Base-by-base conservation (phyloP, 2,113 vertebrate species). In the Nothoprocta perdicaria region DNA sequence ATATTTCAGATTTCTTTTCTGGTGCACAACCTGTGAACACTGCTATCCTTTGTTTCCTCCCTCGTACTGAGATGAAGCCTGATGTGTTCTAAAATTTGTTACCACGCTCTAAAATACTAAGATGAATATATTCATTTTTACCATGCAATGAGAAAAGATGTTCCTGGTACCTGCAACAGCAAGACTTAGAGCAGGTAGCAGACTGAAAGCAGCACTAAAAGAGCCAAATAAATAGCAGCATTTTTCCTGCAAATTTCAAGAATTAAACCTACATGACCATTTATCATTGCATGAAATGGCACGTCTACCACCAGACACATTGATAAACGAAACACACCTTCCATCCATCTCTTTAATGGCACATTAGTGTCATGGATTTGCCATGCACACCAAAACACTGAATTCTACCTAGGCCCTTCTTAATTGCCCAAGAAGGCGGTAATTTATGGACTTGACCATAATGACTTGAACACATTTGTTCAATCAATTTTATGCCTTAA, bases 301-400 rank as follows among this genome's bases (percentile, higher is more conserved):
- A 94, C 84, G 75, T 85, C 74, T 90, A 84, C 81, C 86, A 65
- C 19, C 67, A 17, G 86, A 93, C 95, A 94, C 88, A 55, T 27
- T 96, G 95, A 96, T 68, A 94, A 95, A 95, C 94, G 96, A 73
- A 84, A 78, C 69, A 50, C 78, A 33, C 75, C 86, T 90, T 71
- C 77, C 97, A 97, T 97, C 94, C 92, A 94, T 97, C 96, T 98
- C 92, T 68, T 96, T 97, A 97, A 98, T 96, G 95, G 96, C 96
- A 97, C 95, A 94, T 96, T 97, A 97, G 96, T 95, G 95, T 97
- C 95, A 86, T 76, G 80, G 90, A 89, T 86, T 95, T 97, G 96
- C 95, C 90, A 86, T 84, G 90, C 78, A 91, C 94, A 94, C 95
- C 94, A 95, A 96, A 96, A 97, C 88, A 79, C 90, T 95, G 96